Evolutionary conservation across 2,797 vertebrate genomes (phyloP).

Genomic region (Vespertilio murinus): DNA sequence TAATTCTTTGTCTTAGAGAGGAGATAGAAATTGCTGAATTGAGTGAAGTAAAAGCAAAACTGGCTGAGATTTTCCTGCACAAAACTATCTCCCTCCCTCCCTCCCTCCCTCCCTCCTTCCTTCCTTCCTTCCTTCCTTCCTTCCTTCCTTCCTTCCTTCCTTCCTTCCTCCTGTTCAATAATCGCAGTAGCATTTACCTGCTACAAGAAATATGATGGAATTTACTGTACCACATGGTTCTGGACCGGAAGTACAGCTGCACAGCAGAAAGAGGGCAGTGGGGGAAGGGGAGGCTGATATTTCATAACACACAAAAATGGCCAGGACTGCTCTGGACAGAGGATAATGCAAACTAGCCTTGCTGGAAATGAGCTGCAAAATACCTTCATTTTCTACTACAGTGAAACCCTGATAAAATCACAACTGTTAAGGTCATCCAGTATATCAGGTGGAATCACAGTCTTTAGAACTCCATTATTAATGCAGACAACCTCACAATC

Average conservation of each 20-base stretch:
- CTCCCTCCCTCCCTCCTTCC: neutral
- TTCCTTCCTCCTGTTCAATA: neutral
- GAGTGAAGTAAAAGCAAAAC: neutral
- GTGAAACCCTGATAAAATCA: constrained; percentile 86
- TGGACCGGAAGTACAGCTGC: constrained; percentile 31
- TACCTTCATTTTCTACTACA: constrained; percentile 86
- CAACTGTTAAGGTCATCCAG: constrained; percentile 87
- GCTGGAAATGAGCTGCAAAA: constrained; percentile 86
- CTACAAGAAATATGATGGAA: constrained; percentile 54
- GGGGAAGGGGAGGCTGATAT: constrained; percentile 11
- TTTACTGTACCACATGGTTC: constrained; percentile 7
- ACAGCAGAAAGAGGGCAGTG: constrained; percentile 4
- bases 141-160: too few relatives aligned
- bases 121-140: neutral
- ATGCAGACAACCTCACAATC: constrained; percentile 87
- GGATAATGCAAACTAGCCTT: constrained; percentile 84
- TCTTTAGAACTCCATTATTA: constrained; percentile 88
- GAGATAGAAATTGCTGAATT: neutral
- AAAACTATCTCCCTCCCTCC: neutral
- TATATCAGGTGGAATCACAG: constrained; percentile 87
- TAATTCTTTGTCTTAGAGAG: constrained; percentile 30
- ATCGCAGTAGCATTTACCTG: neutral
- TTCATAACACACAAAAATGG: constrained; percentile 67
- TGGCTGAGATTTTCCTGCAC: neutral
- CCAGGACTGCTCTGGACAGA: constrained; percentile 71